phyloP scores from a whole-genome alignment of 2,888 invertebrate species.

The Cryptus armator region DNA sequence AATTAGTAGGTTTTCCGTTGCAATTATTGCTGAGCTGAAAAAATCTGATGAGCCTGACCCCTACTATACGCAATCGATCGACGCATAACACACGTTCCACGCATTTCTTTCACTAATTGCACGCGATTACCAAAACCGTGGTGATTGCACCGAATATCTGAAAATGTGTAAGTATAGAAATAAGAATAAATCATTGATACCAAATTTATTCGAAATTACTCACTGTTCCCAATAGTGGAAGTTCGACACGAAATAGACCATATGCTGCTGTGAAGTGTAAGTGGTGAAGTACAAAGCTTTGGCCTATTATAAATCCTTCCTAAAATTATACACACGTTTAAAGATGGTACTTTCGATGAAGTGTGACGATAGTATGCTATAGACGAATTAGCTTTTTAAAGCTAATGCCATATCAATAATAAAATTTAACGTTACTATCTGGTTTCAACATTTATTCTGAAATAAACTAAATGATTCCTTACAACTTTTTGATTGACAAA shows the following conservation, averaged over 20 bases:
- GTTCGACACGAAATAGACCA: neutral
- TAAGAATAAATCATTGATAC: neutral
- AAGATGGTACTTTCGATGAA: neutral
- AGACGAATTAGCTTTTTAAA: no score
- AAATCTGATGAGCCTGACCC: no score
- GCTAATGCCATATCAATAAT: no score
- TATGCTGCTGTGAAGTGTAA: neutral
- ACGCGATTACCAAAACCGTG: neutral
- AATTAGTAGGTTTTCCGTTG: no score
- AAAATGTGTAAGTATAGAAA: neutral
- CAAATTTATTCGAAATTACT: neutral
- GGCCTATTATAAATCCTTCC: neutral
- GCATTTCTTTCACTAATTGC: neutral
- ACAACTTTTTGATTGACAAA: constrained; percentile 8
- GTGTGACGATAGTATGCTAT: no score
- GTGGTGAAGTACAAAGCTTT: neutral
- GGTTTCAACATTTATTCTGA: neutral
- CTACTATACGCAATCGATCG: no score
- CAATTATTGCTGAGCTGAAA: no score
- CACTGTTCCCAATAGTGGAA: constrained; percentile 6
- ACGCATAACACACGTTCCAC: neutral
- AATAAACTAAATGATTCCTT: neutral
- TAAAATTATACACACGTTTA: neutral
- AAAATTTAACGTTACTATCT: no score
- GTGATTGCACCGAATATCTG: constrained; percentile 16